These are phyloP conservation scores for Chelon labrosus DNA, from an alignment of 2,797 vertebrate genomes.

Conservation along the genomic window DNA sequence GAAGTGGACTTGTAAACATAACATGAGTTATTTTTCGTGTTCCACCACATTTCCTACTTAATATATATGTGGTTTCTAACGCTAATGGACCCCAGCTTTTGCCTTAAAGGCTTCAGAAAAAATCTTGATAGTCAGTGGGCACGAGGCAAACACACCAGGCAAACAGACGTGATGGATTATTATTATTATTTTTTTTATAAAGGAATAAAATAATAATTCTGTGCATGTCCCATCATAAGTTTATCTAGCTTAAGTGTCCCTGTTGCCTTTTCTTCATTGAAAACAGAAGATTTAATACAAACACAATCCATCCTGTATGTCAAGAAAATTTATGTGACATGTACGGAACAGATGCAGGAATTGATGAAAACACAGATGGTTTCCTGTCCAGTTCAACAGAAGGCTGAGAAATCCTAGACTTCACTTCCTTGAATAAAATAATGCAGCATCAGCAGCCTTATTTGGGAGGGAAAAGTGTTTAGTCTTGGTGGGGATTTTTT, in stretches of 20 bases:
- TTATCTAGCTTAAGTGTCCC: neutral
- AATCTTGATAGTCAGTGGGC: neutral
- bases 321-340: slow-evolving; percentile 20
- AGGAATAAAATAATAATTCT: neutral
- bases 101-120: neutral
- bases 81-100: neutral
- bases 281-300: neutral
- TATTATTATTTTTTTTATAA: neutral
- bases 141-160: too few relatives aligned
- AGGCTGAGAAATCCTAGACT: slow-evolving; percentile 23
- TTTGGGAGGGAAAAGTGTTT: neutral
- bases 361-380: slow-evolving; percentile 51
- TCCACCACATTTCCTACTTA: neutral
- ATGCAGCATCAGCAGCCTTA: neutral
- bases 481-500: too few relatives aligned
- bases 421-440: slow-evolving; percentile 25
- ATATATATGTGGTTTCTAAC: neutral
- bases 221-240: neutral
- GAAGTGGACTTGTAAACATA: too few relatives aligned
- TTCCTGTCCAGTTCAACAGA: slow-evolving; percentile 30
- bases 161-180: neutral
- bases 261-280: neutral
- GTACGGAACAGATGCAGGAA: slow-evolving; percentile 28
- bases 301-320: neutral
- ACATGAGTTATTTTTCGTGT: neutral